Evolutionary conservation across 1,140 invertebrate species (phyloP).

Genomic region (Pectinophora gossypiella): DNA sequence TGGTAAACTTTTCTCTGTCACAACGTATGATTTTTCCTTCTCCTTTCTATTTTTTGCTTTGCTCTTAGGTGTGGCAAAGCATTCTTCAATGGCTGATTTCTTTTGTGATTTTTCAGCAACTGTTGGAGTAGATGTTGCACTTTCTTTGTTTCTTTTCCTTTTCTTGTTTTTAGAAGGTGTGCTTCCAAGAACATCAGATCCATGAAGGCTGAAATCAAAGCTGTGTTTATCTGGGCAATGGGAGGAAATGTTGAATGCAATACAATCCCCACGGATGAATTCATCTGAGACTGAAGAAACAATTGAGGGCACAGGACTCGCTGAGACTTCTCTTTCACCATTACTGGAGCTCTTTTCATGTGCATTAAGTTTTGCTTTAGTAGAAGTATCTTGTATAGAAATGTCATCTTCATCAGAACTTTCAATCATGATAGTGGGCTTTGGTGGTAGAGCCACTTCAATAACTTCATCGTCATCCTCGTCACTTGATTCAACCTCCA

Average conservation of each 20-base stretch:
- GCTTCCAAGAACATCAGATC: constrained; percentile 49
- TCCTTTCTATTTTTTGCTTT: constrained; percentile 61
- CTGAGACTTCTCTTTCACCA: constrained; percentile 40
- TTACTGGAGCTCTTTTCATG: constrained; percentile 22
- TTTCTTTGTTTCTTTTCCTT: constrained; percentile 57
- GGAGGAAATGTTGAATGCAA: constrained; percentile 68
- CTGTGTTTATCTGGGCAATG: constrained; percentile 47
- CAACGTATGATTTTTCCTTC: constrained; percentile 46
- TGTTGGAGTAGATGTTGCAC: constrained; percentile 41
- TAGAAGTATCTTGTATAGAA: constrained; percentile 9
- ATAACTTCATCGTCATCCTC: constrained; percentile 72
- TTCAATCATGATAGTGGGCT: constrained; percentile 67
- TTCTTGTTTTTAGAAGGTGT: constrained; percentile 58
- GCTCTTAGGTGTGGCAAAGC: constrained; percentile 69
- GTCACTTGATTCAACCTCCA: constrained; percentile 58
- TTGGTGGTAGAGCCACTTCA: constrained; percentile 59
- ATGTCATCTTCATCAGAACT: constrained; percentile 71
- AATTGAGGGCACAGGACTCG: constrained; percentile 67
- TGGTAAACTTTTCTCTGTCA: constrained; percentile 44
- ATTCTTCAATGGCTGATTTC: constrained; percentile 33
- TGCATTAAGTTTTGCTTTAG: constrained; percentile 15
- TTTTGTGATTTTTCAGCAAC: not conserved
- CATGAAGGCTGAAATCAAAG: constrained; percentile 70
- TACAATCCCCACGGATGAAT: constrained; percentile 68
- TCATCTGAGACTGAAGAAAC: constrained; percentile 73